Percentiles rank a stretch among this genome's conserved stretches.
These are phyloP conservation scores for Galerucella nymphaeae DNA, from an alignment of 2,888 invertebrate genomes.

Conservation along the genomic window DNA sequence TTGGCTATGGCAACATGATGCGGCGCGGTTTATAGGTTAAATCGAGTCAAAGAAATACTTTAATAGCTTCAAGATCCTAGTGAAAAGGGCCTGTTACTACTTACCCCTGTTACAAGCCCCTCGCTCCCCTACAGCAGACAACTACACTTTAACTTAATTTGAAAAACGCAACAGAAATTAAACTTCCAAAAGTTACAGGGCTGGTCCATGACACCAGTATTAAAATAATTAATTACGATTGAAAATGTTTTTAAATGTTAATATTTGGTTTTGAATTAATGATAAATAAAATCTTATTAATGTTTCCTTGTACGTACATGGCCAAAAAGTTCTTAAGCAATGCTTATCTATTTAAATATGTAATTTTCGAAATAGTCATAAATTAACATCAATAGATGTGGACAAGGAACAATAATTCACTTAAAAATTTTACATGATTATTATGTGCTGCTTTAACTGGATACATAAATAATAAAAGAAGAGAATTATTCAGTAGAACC, in stretches of 20 bases:
- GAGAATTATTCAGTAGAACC: not conserved
- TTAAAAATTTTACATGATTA: not conserved
- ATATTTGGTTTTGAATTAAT: not conserved
- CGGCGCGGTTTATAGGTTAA: too few relatives aligned
- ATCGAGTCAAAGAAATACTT: too few relatives aligned
- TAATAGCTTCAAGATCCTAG: too few relatives aligned
- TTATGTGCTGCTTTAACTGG: not conserved
- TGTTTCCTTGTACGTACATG: not conserved
- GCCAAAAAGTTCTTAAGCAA: not conserved
- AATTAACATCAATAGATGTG: not conserved
- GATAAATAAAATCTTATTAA: not conserved
- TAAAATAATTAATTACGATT: not conserved
- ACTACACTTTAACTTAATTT: too few relatives aligned
- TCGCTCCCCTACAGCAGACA: too few relatives aligned
- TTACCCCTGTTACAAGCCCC: too few relatives aligned
- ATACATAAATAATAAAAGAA: constrained; percentile 1
- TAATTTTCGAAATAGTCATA: not conserved
- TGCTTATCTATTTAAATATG: not conserved
- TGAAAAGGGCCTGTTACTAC: too few relatives aligned
- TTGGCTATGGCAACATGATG: too few relatives aligned
- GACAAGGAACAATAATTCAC: not conserved
- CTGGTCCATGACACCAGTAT: too few relatives aligned
- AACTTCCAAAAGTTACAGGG: too few relatives aligned
- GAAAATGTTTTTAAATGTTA: not conserved
- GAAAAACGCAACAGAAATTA: too few relatives aligned